Conservation (phyloP, 30 jellyfish, hydroid and myxozoan species). For the Morbakka virulenta region DNA sequence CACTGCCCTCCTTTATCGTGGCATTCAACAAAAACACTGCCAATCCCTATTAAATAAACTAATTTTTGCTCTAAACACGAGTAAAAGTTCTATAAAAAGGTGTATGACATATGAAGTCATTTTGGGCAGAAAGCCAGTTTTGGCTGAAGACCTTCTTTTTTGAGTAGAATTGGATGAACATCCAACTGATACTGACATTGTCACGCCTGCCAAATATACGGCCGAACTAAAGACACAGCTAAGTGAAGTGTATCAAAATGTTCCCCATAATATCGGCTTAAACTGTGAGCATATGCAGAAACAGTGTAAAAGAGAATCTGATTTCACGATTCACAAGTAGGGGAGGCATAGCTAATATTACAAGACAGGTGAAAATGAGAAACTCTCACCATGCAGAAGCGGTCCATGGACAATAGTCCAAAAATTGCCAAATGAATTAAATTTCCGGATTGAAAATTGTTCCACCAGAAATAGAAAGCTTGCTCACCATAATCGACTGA, state of each 20-base stretch:
- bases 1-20: conserved; percentile 17
- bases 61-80: conserved; percentile 29
- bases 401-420: conserved; percentile 32
- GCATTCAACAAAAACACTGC: conserved; percentile 20
- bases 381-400: conserved; percentile 8
- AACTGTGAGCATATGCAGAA: conserved; percentile 12
- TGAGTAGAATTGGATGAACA: not conserved
- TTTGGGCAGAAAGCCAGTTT: conserved; percentile 10
- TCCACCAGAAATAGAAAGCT: not conserved
- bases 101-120: conserved; percentile 23
- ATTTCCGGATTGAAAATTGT: conserved; percentile 13
- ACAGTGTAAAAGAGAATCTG: conserved; percentile 2
- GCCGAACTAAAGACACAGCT: conserved; percentile 17
- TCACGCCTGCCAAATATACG: conserved; percentile 9
- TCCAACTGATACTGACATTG: not conserved
- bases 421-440: conserved; percentile 27
- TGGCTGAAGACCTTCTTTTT: conserved; percentile 8
- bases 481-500: conserved; percentile 22
- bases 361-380: conserved; percentile 16
- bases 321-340: conserved; percentile 1
- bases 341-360: not conserved
- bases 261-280: not conserved
- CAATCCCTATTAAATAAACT: conserved; percentile 2
- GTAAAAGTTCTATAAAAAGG: conserved; percentile 33
- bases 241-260: not conserved